Percentiles rank a stretch among this genome's conserved stretches.
phyloP scores from a whole-genome alignment of 2,113 vertebrate genomes.

The Erythrocebus patas region DNA sequence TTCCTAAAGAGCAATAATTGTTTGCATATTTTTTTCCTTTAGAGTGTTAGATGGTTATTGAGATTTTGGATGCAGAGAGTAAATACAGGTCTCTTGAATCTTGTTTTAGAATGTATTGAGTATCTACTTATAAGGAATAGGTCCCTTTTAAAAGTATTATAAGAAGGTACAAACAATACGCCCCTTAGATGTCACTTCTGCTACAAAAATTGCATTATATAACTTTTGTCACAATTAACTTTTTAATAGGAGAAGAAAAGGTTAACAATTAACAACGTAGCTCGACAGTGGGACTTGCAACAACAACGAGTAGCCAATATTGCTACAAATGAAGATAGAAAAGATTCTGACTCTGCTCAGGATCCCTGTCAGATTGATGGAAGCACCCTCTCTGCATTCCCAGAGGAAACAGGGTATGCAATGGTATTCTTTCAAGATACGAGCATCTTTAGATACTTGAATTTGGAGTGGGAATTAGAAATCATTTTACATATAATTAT shows the following conservation, averaged over 20 bases:
- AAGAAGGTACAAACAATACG: background rate
- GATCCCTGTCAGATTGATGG: slow-evolving; percentile 88
- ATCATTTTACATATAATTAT: background rate
- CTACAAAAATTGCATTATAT: background rate
- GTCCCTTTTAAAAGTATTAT: background rate
- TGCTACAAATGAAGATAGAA: slow-evolving; percentile 84
- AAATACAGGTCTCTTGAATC: background rate
- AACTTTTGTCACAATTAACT: slow-evolving; percentile 29
- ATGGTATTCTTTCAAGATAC: background rate
- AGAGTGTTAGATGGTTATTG: background rate
- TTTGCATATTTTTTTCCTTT: background rate
- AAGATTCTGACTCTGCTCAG: slow-evolving; percentile 85
- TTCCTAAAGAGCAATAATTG: background rate
- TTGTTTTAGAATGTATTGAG: background rate
- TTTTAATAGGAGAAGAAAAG: slow-evolving; percentile 93
- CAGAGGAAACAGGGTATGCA: slow-evolving; percentile 91
- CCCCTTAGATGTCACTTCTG: background rate
- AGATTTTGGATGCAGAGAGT: background rate
- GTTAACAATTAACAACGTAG: slow-evolving; percentile 92
- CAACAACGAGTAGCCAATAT: slow-evolving; percentile 79
- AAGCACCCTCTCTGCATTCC: slow-evolving; percentile 84
- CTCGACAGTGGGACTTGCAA: slow-evolving; percentile 93
- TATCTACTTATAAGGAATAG: background rate
- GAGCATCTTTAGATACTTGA: background rate
- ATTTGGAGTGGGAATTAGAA: background rate